Conservation (phyloP, 2,888 invertebrate genomes). For the Conchocele bisecta region DNA sequence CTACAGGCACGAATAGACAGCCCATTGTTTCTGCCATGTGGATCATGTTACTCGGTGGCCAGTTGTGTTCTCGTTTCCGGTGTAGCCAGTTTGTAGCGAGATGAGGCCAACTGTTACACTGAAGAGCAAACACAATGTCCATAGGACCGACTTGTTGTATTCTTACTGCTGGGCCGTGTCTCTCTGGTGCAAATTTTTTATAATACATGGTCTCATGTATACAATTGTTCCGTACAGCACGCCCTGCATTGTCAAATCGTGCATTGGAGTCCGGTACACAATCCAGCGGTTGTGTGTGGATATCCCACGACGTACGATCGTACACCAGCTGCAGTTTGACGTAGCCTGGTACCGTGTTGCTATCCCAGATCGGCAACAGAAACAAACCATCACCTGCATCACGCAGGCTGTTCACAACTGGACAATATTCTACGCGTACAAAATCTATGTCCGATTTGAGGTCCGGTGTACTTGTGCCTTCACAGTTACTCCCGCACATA, state of each 20-base stretch:
- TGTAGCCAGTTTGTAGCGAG: conserved; percentile 17
- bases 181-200: background rate
- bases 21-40: conserved; percentile 15
- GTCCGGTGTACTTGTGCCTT: background rate
- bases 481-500: background rate
- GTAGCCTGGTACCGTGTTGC: background rate
- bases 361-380: background rate
- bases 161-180: background rate
- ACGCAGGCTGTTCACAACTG: background rate
- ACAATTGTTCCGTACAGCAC: no score
- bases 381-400: no score
- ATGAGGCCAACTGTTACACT: no score
- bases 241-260: background rate
- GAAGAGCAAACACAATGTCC: no score
- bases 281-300: background rate
- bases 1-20: conserved; percentile 24
- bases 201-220: background rate
- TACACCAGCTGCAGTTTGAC: background rate
- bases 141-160: no score
- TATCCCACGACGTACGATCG: background rate
- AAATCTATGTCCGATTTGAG: background rate
- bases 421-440: background rate
- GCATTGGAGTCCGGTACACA: background rate
- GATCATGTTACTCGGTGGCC: conserved; percentile 4
- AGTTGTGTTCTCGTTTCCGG: conserved; percentile 2